Evolutionary conservation across 2,888 invertebrate genomes (phyloP), one percentile per base, ranked within the genome.

Genomic region (Drosophila affinis): DNA sequence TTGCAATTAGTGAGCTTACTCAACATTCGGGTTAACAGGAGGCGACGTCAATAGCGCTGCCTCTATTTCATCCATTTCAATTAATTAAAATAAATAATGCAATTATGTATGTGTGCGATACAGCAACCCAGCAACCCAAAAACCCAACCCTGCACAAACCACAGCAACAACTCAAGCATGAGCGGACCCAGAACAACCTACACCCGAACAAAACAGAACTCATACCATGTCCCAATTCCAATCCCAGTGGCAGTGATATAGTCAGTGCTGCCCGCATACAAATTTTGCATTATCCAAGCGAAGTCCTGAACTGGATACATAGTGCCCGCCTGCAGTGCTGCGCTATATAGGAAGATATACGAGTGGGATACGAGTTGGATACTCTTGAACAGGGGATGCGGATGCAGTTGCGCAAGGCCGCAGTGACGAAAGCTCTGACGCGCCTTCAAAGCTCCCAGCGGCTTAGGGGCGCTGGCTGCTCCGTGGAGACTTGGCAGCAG

Each of bases 11-110:
- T 44, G 44, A 63, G 54, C 65, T 58, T 45, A 52, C 57, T 48
- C 47, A 48, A 64, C 75, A 78, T 77, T 78, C 64, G 72, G 83
- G 78, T 82, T 80, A 81, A 61, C 69, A 49, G 53, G 53, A 39
- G 27, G 54, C 47, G 3, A 34, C 17, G 52, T 1, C 52, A 45
- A 58, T 29, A 49, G 32, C 60, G 60, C 12, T 64, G 14, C 24
- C 29, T 62, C 75, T 72, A 57, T 75, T 77, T 62, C 51, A 79
- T 62, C 72, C 78, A 69, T 81, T 86, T 77, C 75, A 83, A 83
- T 86, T 83, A 86, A 86, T 86, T 83, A 74, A 83, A 86, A 86
- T 79, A 78, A 78, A 79, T 86, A 83, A 81, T 83, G 77, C 63
- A 77, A 83, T 83, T 75, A 77, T 81, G 61, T 75, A 77, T 81